These are phyloP conservation scores for Apodemia mormo DNA, from an alignment of 2,888 invertebrate genomes.

Conservation along the genomic window DNA sequence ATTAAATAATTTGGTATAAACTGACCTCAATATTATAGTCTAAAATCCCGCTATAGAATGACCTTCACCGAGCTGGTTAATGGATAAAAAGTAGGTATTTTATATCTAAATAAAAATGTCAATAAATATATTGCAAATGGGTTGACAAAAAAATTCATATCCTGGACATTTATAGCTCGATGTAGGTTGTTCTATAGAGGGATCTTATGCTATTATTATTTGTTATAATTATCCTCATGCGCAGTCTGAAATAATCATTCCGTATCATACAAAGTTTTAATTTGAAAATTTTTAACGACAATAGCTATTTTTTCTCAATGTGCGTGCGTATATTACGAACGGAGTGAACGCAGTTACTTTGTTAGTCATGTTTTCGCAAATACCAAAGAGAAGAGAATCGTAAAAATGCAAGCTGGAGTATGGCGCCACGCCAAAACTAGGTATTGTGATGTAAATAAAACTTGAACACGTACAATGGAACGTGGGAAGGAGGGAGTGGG, in stretches of 20 bases:
- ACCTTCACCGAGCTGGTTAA: no score
- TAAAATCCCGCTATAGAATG: no score
- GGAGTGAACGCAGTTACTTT: neutral
- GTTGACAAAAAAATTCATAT: no score
- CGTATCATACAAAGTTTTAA: neutral
- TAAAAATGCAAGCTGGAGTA: conserved; percentile 30
- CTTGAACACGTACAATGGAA: conserved; percentile 70
- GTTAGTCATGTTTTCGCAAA: conserved; percentile 9
- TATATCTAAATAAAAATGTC: no score
- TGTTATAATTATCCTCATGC: no score
- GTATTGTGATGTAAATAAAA: conserved; percentile 77
- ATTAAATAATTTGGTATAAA: no score
- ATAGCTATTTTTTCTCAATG: neutral
- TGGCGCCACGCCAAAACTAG: conserved; percentile 59
- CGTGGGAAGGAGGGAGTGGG: conserved; percentile 67
- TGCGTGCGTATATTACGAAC: neutral
- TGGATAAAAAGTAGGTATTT: no score
- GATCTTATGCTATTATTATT: no score
- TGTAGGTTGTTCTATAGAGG: no score
- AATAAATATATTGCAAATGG: no score
- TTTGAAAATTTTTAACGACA: neutral
- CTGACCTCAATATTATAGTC: no score
- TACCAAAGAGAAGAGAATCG: conserved; percentile 19
- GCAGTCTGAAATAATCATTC: neutral
- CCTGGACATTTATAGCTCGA: no score